phyloP scores from a whole-genome alignment of 2,888 invertebrate species.

The Sympetrum striolatum region DNA sequence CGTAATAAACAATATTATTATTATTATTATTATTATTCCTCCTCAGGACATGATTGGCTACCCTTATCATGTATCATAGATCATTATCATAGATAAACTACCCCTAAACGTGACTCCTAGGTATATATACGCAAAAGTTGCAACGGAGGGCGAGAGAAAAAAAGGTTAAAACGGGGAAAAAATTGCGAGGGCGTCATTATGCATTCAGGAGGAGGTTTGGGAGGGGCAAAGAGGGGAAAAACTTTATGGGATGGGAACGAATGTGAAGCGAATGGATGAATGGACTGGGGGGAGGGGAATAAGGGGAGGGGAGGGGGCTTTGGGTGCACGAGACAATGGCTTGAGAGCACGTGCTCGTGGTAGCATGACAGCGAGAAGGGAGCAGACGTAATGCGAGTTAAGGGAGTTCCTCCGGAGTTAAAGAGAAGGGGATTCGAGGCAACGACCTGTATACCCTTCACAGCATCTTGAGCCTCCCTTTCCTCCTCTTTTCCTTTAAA shows the following conservation, averaged over 20 bases:
- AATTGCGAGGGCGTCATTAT: neutral
- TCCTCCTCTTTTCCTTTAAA: neutral
- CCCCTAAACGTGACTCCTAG: too few species aligned
- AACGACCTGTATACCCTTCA: neutral
- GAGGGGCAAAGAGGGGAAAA: neutral
- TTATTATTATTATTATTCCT: too few species aligned
- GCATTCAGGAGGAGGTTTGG: neutral
- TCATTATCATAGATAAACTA: too few species aligned
- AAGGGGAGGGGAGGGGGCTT: too few species aligned
- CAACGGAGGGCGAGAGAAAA: neutral
- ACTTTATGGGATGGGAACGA: neutral
- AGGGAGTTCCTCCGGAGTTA: neutral
- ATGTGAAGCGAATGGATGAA: neutral
- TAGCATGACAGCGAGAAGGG: neutral
- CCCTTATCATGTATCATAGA: too few species aligned
- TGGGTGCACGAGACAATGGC: neutral
- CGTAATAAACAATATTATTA: too few species aligned
- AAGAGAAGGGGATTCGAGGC: neutral
- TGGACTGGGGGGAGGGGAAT: neutral
- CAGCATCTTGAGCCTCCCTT: neutral
- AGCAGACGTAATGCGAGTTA: neutral
- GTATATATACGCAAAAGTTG: too few species aligned
- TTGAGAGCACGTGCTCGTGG: constrained; percentile 6
- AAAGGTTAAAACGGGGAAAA: neutral
- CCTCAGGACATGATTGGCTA: too few species aligned